Conservation (phyloP, 2,113 vertebrate genomes). For the Caranx melampygus region DNA sequence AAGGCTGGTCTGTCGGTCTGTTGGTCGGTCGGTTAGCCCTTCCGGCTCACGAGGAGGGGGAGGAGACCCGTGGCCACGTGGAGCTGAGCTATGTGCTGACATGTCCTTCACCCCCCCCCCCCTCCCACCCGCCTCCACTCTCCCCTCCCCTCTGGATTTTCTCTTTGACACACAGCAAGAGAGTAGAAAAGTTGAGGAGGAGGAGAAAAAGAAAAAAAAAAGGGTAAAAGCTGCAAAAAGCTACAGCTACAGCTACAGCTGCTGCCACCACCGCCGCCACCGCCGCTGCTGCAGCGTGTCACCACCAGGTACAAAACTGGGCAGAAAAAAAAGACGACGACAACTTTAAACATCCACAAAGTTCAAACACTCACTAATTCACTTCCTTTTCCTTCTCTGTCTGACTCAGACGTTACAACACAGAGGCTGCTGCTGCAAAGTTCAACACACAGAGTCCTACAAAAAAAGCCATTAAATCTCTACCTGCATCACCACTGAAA, state of each 20-base stretch:
- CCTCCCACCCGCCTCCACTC: conserved; percentile 9
- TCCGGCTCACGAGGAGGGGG: conserved; percentile 65
- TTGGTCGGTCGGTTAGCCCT: conserved; percentile 50
- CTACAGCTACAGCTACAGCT: not conserved
- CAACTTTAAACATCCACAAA: not conserved
- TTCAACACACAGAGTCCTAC: not conserved
- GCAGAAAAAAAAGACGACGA: too few species aligned
- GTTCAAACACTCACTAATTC: not conserved
- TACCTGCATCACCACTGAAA: not conserved
- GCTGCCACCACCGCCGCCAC: too few species aligned
- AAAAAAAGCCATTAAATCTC: conserved; percentile 6
- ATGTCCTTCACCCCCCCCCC: conserved; percentile 66
- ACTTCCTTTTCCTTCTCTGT: too few species aligned
- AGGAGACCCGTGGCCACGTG: conserved; percentile 79
- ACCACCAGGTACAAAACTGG: too few species aligned
- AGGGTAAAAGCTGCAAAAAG: not conserved
- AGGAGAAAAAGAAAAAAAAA: conserved; percentile 21
- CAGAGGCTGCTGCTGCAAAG: not conserved
- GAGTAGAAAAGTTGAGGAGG: not conserved
- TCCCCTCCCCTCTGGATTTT: conserved; percentile 30
- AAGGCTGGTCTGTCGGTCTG: conserved; percentile 48
- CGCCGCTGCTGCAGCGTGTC: too few species aligned
- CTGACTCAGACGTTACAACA: not conserved
- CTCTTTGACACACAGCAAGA: conserved; percentile 28
- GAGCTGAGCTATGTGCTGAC: conserved; percentile 81